Percentiles rank a stretch among this genome's conserved stretches.
phyloP scores from a whole-genome alignment of 2,888 invertebrate species.

The Mantis religiosa region DNA sequence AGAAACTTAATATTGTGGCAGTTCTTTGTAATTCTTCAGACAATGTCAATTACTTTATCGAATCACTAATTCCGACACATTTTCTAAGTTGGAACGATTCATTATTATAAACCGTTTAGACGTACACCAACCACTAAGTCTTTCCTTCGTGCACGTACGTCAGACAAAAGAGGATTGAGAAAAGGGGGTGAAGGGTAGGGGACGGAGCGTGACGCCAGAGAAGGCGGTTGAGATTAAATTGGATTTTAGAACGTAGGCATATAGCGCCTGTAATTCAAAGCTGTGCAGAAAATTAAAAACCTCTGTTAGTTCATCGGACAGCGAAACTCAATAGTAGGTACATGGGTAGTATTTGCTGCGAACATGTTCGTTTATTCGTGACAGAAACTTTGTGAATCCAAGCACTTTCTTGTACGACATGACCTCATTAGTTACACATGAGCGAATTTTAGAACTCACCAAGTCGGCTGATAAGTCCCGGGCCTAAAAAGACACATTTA shows the following conservation, averaged over 20 bases:
- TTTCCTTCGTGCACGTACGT: neutral
- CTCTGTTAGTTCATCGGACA: neutral
- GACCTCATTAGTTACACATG: too few relatives aligned
- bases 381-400: too few relatives aligned
- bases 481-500: too few relatives aligned
- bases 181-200: neutral
- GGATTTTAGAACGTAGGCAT: neutral
- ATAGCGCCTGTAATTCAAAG: neutral
- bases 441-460: too few relatives aligned
- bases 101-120: neutral
- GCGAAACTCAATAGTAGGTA: neutral
- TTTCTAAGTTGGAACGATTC: neutral
- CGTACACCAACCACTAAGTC: neutral
- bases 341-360: too few relatives aligned
- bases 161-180: neutral
- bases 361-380: too few relatives aligned
- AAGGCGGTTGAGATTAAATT: neutral
- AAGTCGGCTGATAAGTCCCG: too few relatives aligned
- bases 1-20: too few relatives aligned
- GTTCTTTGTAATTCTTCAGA: too few relatives aligned
- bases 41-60: neutral
- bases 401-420: too few relatives aligned
- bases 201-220: neutral
- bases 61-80: neutral
- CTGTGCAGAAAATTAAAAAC: neutral